Evolutionary conservation across 2,113 vertebrate genomes (phyloP).

Genomic region (Pongo abelii): DNA sequence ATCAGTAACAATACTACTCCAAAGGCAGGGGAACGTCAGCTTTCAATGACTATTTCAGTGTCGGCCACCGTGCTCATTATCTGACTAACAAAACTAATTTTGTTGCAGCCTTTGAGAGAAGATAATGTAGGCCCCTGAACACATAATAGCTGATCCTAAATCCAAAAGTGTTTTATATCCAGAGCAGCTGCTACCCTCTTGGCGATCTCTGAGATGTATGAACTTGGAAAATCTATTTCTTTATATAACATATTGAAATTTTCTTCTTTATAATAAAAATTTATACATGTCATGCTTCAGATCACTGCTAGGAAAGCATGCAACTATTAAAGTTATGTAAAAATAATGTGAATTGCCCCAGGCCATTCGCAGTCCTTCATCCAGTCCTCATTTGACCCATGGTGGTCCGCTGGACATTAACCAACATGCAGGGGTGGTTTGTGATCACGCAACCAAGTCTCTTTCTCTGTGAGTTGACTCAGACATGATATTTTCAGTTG

Average conservation of each 20-base stretch:
- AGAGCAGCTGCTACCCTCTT: conserved; percentile 19
- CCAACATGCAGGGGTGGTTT: background rate
- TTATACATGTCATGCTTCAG: conserved; percentile 27
- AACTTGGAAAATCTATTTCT: background rate
- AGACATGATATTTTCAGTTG: background rate
- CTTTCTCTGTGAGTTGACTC: background rate
- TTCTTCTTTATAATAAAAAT: conserved; percentile 3
- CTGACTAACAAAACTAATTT: conserved; percentile 35
- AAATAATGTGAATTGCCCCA: background rate
- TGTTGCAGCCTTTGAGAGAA: background rate
- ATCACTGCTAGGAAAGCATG: background rate
- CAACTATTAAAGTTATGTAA: background rate
- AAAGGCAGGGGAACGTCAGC: background rate
- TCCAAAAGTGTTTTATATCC: background rate
- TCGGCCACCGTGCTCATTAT: background rate
- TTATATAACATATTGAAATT: conserved; percentile 8
- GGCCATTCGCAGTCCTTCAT: background rate
- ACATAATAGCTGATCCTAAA: background rate
- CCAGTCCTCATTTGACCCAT: background rate
- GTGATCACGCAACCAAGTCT: background rate
- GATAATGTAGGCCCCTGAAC: background rate
- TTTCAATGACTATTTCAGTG: background rate
- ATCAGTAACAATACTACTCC: background rate
- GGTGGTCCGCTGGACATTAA: background rate
- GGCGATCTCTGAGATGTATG: background rate